These are phyloP conservation scores for Philopedon plagiatum DNA, from an alignment of 2,888 invertebrate species.

Conservation along the genomic window DNA sequence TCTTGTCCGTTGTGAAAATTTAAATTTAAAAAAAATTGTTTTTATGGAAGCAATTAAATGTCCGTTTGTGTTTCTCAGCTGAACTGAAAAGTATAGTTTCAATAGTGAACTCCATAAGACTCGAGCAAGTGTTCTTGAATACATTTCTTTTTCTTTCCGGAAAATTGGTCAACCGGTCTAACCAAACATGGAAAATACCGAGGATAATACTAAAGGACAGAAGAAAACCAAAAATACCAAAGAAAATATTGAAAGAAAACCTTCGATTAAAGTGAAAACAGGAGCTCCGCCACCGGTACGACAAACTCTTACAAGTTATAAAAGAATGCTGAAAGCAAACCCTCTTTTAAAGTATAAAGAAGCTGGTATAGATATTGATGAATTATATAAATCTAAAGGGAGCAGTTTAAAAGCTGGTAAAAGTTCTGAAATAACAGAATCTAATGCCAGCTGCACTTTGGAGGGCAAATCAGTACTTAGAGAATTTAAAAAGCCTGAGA, in stretches of 20 bases:
- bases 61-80: no score
- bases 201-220: slow-evolving; percentile 7
- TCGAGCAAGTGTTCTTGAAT: no score
- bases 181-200: slow-evolving; percentile 12
- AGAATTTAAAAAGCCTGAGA: slow-evolving; percentile 14
- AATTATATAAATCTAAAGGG: slow-evolving; percentile 2
- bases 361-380: slow-evolving; percentile 47
- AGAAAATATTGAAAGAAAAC: slow-evolving; percentile 41
- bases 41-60: no score
- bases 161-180: no score
- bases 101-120: no score
- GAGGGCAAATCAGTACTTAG: slow-evolving; percentile 23
- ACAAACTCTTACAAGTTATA: slow-evolving; percentile 61
- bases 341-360: slow-evolving; percentile 55
- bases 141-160: no score
- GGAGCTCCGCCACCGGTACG: slow-evolving; percentile 54
- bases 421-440: slow-evolving; percentile 9
- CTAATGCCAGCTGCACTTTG: slow-evolving; percentile 5
- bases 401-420: neutral
- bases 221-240: slow-evolving; percentile 48
- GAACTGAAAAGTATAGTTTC: no score
- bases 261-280: slow-evolving; percentile 52
- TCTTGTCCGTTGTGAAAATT: no score
- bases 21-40: no score
- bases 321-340: slow-evolving; percentile 58